These are phyloP conservation scores for Stylophora pistillata DNA, from an alignment of 64 coral and sea anemone genomes.

Conservation along the genomic window DNA sequence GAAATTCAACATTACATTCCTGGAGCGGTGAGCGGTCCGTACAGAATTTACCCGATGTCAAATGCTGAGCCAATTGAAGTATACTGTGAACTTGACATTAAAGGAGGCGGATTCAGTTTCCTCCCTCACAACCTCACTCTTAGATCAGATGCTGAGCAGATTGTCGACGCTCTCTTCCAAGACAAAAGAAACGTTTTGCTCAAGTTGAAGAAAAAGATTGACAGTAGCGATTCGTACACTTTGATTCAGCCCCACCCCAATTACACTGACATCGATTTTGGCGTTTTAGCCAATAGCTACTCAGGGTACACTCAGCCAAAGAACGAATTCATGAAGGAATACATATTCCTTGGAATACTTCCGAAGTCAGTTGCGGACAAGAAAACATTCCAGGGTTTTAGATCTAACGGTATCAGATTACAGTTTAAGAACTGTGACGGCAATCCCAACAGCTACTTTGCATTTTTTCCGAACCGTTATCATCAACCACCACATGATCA, in stretches of 20 bases:
- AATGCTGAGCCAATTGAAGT: not conserved
- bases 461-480: too few relatives aligned
- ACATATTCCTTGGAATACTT: too few relatives aligned
- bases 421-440: conserved; percentile 56
- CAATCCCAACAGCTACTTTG: conserved; percentile 63
- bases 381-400: conserved; percentile 15
- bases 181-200: conserved; percentile 55
- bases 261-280: not conserved
- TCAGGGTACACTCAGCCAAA: conserved; percentile 47
- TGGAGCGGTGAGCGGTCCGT: conserved; percentile 38
- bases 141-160: not conserved
- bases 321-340: too few relatives aligned
- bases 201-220: conserved; percentile 13
- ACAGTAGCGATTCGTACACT: conserved; percentile 43
- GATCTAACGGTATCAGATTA: conserved; percentile 27
- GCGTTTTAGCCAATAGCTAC: conserved; percentile 31
- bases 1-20: not conserved
- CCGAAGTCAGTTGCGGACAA: not conserved
- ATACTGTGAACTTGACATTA: too few relatives aligned
- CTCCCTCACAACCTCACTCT: conserved; percentile 19
- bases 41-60: not conserved
- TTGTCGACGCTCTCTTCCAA: conserved; percentile 43
- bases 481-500: conserved; percentile 63
- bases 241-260: conserved; percentile 21
- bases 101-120: conserved; percentile 58